Base-by-base conservation (phyloP, 2,888 invertebrate genomes). In the Volucella bombylans region DNA sequence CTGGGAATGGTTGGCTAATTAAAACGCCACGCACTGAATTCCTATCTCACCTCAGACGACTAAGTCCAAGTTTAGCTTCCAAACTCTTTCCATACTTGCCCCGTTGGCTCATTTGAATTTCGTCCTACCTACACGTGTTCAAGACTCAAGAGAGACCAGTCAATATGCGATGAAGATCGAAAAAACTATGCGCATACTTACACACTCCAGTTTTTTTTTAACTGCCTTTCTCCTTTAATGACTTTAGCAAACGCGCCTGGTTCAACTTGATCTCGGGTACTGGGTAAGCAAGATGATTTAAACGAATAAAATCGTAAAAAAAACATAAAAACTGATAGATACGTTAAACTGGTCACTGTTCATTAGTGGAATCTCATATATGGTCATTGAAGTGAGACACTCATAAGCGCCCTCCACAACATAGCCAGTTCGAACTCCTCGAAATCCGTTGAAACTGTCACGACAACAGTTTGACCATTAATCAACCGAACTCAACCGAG, bases 261-360 rank as follows among this genome's bases (percentile, higher is more conserved):
- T 89, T 90, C 89, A 89, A 89, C 89, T 89, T 90, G 90, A 90
- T 89, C 90, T 90, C 90, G 90, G 90, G 88, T 89, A 90, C 88
- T 90, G 88, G 90, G 89, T 88, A 90, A 90, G 88, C 90, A 87
- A 89, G 90, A 73, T 82, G 77, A 72, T 76, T 77, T 71, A 54
- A 55, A 38, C 45, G 50, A 73, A 67, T 39, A 43, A 49, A 57
- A 18, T 39, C 8, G 15, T 52, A 3, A 74, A 15, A 55, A 74
- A 49, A 57, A 52, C 10, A 23, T 8, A 31, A 65, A 69, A 49
- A 69, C 6, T n/a, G n/a, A 50, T n/a, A 6, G 31, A 4, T 31
- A 31, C 31, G 31, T 31, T 69, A 71, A 59, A 69, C 77, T 77
- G 76, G 54, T 67, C 54, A 61, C 61, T 73, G 79, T 74, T 83